Evolutionary conservation across 2,797 vertebrate species (phyloP), one percentile per base, ranked within the genome.

Genomic region (Sciurus vulgaris): DNA sequence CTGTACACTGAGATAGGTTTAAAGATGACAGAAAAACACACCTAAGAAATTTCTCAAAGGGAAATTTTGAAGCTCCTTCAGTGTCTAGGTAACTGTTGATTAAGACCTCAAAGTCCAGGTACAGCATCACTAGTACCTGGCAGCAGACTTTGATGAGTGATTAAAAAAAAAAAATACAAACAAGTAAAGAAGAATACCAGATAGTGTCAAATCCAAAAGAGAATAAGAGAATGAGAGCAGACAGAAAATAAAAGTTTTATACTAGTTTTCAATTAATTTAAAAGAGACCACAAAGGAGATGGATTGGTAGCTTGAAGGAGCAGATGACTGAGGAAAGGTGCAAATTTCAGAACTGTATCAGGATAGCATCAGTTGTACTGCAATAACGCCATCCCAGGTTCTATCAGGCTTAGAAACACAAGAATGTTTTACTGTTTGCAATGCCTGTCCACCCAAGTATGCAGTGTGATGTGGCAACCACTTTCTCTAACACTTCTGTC

Each of bases 321-420:
- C 54, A 14, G 3, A 61, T 13, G 3, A 41, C 17, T 1, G 1
- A 78, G 17, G 10, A 56, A 51, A 73, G 13, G 2, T 41, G 3
- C 33, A 41, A 74, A 8, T 51, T 77, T 72, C 28, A 63, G 22
- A 93, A 51, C 10, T 77, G 2, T 54, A 18, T 63, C 1, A 4
- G 9, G 4, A 61, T 15, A 44, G 12, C 5, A 3, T 20, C 41
- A 3, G 13, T 9, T 49, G 18, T 30, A 9, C 28, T 14, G 30
- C 2, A 54, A 0, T 59, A 20, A 41, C 1, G 8, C 0, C 24
- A 24, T 0, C 13, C 61, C 3, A 38, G n/a, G 2, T 54, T 38
- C 38, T 90, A 41, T 35, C 33, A 63, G 12, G 41, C 47, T 49
- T 56, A 70, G 44, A 84, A 70, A 6, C 49, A 33, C 22, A 63